These are phyloP conservation scores for Dione juno DNA, from an alignment of 2,888 invertebrate genomes.

Conservation along the genomic window DNA sequence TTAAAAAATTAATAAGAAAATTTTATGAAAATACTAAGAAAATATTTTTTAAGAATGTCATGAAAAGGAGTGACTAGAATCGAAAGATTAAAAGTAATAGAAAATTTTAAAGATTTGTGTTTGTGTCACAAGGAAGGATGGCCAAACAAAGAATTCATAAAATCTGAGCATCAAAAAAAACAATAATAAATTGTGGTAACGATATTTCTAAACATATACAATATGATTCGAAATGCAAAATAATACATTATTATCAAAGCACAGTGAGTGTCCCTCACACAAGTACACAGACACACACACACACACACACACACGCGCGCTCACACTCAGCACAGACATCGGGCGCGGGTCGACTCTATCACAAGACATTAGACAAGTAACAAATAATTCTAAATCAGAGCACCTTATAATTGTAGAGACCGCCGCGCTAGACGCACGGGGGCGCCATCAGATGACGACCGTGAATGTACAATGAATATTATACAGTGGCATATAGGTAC, in stretches of 20 bases:
- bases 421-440: slow-evolving; percentile 67
- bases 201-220: slow-evolving; percentile 54
- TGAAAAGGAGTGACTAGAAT: slow-evolving; percentile 44
- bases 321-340: slow-evolving; percentile 37
- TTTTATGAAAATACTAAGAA: background rate
- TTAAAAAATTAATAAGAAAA: background rate
- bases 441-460: slow-evolving; percentile 76
- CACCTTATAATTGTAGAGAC: slow-evolving; percentile 84
- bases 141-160: slow-evolving; percentile 39
- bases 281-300: slow-evolving; percentile 40
- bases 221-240: slow-evolving; percentile 75
- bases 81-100: slow-evolving; percentile 32
- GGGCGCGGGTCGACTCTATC: slow-evolving; percentile 77
- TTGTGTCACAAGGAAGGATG: background rate
- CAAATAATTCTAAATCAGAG: slow-evolving; percentile 81
- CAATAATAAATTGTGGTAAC: slow-evolving; percentile 58
- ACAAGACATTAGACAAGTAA: slow-evolving; percentile 68
- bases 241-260: slow-evolving; percentile 56
- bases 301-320: background rate
- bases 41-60: slow-evolving; percentile 6
- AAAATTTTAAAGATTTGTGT: background rate
- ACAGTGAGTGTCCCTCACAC: slow-evolving; percentile 43
- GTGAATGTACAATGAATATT: slow-evolving; percentile 72
- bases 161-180: slow-evolving; percentile 35
- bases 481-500: slow-evolving; percentile 75